Base-by-base conservation (phyloP, 2,888 invertebrate genomes). In the Nipponacmea schrenckii region DNA sequence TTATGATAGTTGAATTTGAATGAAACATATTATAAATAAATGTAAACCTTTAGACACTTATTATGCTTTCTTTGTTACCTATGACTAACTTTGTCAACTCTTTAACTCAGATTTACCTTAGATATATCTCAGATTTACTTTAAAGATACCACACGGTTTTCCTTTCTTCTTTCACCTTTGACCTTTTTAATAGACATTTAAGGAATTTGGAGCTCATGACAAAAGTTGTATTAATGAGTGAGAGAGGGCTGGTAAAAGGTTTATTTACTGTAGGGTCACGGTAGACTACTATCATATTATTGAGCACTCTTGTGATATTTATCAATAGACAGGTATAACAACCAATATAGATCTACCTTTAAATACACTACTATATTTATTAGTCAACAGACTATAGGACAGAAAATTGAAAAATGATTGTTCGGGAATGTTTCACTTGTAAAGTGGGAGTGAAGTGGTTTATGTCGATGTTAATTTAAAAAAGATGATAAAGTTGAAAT, bases 121-220 rank as follows among this genome's bases (percentile, higher is more conserved):
- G 14, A 56, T 10, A 56, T 24, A 24, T 20, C 20, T 15, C 24
- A 12, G n/a, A n/a, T 56, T 56, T 24, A 56, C 56, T 24, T 10
- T 20, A 20, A 20, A 56, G 20, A 56, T 24, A 24, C 56, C 20
- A 24, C 24, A 12, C 12, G 24, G 56, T 56, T 56, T 56, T 56
- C 56, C 56, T 24, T 56, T 56, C 24, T 24, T 56, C 56, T 24
- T 56, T 56, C 20, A 56, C 56, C 56, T 56, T 24, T 56, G 56
- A 56, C 20, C 56, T 56, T 56, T 24, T 20, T 24, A 56, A 56
- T 56, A 56, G 8, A 24, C 56, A 56, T 20, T 20, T 24, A 56
- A 24, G 56, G 56, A 56, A 56, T 56, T 56, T 56, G 24, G 10
- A 24, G 56, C 20, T 20, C 56, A 24, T 56, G 56, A 56, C 56